Evolutionary conservation across 2,888 invertebrate species (phyloP), one percentile per base, ranked within the genome.

Genomic region (Opisthograptis luteolata): DNA sequence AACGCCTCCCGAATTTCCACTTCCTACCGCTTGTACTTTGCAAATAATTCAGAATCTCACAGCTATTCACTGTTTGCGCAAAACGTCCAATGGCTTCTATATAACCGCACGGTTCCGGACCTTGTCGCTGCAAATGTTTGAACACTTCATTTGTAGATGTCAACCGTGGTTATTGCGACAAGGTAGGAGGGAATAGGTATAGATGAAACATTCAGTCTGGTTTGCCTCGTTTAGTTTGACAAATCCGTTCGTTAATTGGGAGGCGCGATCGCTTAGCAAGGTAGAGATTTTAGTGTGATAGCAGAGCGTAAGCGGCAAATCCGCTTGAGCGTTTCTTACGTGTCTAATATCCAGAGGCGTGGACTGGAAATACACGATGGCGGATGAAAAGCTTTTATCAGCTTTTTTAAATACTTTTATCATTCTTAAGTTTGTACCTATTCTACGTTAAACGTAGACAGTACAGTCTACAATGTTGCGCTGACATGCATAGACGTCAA

Each of bases 191-290:
- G n/a, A n/a, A 8, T n/a, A n/a, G n/a, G n/a, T n/a, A 14, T 13
- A n/a, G 15, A 13, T 20, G 9, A 12, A 28, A 32, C 22, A 19
- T 20, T 20, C 3, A 3, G 37, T 25, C 32, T 58, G 64, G 59
- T 57, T 53, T 35, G 62, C 58, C 53, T 60, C 67, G 69, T 77
- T 70, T 70, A 70, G 68, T 70, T 77, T 77, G 73, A 75, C 75
- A 76, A 77, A 77, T 75, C 70, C 68, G 66, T 64, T 67, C 60
- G 68, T 68, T 77, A 73, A 73, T 73, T 71, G 64, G 64, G 61
- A 58, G 62, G 56, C 59, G 56, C 55, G 55, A 61, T 61, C 60
- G 64, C 35, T 63, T 49, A 8, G 32, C 30, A 30, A 43, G 46
- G 24, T 19, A 27, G 27, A 9, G 28, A 28, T 10, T 8, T 12